Percentiles rank a stretch among this genome's conserved stretches.
These are phyloP conservation scores for Hemichromis elongatus DNA, from an alignment of 2,113 vertebrate species.

Conservation along the genomic window DNA sequence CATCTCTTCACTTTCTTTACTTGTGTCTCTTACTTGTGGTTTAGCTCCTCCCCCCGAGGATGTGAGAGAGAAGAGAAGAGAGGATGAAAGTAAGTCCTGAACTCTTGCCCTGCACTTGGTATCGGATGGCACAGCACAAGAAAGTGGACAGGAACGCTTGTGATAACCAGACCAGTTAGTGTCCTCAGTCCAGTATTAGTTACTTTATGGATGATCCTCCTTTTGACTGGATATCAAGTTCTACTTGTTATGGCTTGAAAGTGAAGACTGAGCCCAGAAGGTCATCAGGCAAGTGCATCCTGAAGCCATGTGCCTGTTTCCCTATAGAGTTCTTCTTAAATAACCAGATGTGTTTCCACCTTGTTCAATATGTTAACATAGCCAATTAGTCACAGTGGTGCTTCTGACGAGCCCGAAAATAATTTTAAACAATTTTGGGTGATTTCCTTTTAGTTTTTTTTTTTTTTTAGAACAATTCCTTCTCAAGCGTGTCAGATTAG, in stretches of 20 bases:
- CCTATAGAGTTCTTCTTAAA: neutral
- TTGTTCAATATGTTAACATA: neutral
- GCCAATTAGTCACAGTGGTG: neutral
- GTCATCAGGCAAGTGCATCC: neutral
- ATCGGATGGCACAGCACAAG: neutral
- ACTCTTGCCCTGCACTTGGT: neutral
- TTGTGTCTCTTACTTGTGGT: neutral
- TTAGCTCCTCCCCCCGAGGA: neutral
- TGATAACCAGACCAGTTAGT: neutral
- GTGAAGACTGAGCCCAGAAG: neutral
- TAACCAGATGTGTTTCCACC: neutral
- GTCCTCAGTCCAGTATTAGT: neutral
- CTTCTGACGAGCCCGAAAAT: neutral
- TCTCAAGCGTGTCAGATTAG: neutral
- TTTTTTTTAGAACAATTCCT: neutral
- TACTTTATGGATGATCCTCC: neutral
- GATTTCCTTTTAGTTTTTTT: neutral
- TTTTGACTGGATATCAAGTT: neutral
- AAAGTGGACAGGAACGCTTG: neutral
- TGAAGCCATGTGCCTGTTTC: neutral
- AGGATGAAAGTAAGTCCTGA: fast-evolving
- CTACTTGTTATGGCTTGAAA: neutral
- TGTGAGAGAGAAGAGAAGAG: neutral
- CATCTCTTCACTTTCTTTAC: neutral
- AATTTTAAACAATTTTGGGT: neutral